Evolutionary conservation across 2,888 invertebrate genomes (phyloP).

Genomic region (Pinctada fucata): DNA sequence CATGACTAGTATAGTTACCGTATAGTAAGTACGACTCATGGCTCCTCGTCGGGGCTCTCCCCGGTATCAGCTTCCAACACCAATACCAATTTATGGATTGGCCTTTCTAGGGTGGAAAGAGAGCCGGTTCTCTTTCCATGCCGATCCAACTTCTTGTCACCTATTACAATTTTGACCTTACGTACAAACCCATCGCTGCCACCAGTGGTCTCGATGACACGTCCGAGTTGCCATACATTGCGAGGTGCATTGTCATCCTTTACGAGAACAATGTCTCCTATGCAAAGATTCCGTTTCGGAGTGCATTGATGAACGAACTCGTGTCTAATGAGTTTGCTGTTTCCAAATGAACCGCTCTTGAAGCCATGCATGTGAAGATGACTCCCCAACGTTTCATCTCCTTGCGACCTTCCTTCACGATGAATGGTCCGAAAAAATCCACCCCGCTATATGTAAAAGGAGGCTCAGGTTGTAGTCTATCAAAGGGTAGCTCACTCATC

Average conservation of each 20-base stretch:
- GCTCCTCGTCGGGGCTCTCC: constrained; percentile 28
- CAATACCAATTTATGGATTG: constrained; percentile 47
- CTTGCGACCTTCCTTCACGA: constrained; percentile 57
- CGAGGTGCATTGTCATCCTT: constrained; percentile 46
- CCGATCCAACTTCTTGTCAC: constrained; percentile 10
- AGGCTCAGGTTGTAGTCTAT: constrained; percentile 56
- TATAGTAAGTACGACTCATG: neutral
- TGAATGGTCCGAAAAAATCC: constrained; percentile 71
- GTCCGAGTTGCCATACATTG: constrained; percentile 42
- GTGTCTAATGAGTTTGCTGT: constrained; percentile 42
- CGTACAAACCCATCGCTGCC: constrained; percentile 43
- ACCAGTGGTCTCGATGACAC: constrained; percentile 20
- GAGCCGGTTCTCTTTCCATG: constrained; percentile 22
- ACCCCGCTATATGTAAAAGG: constrained; percentile 69
- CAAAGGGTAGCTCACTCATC: constrained; percentile 70
- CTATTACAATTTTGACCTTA: constrained; percentile 36
- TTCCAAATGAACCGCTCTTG: constrained; percentile 68
- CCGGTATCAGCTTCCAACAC: constrained; percentile 36
- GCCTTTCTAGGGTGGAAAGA: constrained; percentile 32
- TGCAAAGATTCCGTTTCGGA: constrained; percentile 22
- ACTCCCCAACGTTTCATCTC: constrained; percentile 64
- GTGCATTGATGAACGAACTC: constrained; percentile 52
- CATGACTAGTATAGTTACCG: neutral
- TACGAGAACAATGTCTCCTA: constrained; percentile 45
- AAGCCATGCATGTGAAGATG: constrained; percentile 68